phyloP scores from a whole-genome alignment of 1,140 invertebrate genomes.

The Gryon sp. region DNA sequence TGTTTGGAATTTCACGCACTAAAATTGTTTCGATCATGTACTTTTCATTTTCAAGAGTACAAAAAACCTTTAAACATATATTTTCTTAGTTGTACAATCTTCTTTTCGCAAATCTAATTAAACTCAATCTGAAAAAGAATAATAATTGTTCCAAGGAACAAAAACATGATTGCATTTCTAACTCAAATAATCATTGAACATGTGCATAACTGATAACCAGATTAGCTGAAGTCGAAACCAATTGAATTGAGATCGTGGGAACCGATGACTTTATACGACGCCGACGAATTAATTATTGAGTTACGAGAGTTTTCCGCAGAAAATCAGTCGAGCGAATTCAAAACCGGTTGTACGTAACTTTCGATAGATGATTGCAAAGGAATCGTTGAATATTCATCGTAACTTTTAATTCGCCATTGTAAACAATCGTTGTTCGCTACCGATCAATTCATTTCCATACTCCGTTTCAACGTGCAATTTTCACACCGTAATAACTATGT shows the following conservation, averaged over 20 bases:
- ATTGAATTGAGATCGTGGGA: slow-evolving; percentile 48
- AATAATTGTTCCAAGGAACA: too few species aligned
- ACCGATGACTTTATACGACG: slow-evolving; percentile 46
- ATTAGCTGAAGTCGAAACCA: slow-evolving; percentile 41
- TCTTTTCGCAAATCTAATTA: not conserved
- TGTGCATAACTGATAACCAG: not conserved
- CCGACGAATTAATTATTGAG: slow-evolving; percentile 38
- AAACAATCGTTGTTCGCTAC: not conserved
- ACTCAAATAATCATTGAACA: slow-evolving; percentile 1
- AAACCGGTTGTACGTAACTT: slow-evolving; percentile 38
- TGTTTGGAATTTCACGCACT: slow-evolving; percentile 24
- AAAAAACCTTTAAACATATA: too few species aligned
- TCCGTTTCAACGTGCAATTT: too few species aligned
- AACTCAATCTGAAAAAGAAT: not conserved
- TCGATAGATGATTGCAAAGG: slow-evolving; percentile 20
- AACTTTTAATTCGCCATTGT: not conserved
- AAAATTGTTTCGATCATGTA: too few species aligned
- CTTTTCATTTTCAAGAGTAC: too few species aligned
- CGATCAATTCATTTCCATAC: too few species aligned
- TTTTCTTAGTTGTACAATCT: too few species aligned
- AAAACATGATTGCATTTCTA: not conserved
- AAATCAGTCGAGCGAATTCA: slow-evolving; percentile 40
- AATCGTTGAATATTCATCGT: not conserved
- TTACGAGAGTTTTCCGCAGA: slow-evolving; percentile 46
- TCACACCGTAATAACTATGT: too few species aligned